Conservation (phyloP, 2,113 vertebrate species). For the Tachycineta bicolor region DNA sequence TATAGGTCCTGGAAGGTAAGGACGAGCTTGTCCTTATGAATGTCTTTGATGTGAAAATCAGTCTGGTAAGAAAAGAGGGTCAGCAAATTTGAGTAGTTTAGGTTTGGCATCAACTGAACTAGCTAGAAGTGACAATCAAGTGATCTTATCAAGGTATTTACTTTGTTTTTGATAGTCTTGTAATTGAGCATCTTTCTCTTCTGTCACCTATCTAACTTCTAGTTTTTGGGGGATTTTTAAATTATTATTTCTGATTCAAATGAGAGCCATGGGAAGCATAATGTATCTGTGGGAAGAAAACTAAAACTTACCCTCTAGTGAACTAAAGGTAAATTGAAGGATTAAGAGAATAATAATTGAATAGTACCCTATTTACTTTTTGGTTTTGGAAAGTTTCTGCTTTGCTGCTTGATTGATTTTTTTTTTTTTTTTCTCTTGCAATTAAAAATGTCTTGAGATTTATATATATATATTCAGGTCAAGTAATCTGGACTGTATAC, state of each 20-base stretch:
- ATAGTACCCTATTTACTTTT: not conserved
- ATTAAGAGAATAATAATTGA: not conserved
- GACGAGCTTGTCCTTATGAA: not conserved
- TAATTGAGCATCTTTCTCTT: not conserved
- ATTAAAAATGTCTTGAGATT: not conserved
- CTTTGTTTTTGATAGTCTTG: not conserved
- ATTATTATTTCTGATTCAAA: not conserved
- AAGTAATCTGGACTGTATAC: not conserved
- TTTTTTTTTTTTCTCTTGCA: not conserved
- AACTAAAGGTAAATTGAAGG: not conserved
- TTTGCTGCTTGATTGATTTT: not conserved
- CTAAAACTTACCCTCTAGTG: not conserved
- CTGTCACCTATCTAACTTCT: not conserved
- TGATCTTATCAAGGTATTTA: not conserved
- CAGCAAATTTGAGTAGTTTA: not conserved
- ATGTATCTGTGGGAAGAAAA: not conserved
- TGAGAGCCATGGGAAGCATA: not conserved
- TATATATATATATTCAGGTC: not conserved
- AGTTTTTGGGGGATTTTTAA: too few relatives aligned
- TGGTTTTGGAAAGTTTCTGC: not conserved
- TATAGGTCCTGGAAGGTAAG: not conserved
- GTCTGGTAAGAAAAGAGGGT: not conserved
- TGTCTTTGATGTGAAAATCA: not conserved
- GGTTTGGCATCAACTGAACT: not conserved
- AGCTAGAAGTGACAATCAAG: not conserved